Percentiles rank a stretch among this genome's conserved stretches.
phyloP scores from a whole-genome alignment of 2,113 vertebrate genomes.

The Rafetus swinhoei region DNA sequence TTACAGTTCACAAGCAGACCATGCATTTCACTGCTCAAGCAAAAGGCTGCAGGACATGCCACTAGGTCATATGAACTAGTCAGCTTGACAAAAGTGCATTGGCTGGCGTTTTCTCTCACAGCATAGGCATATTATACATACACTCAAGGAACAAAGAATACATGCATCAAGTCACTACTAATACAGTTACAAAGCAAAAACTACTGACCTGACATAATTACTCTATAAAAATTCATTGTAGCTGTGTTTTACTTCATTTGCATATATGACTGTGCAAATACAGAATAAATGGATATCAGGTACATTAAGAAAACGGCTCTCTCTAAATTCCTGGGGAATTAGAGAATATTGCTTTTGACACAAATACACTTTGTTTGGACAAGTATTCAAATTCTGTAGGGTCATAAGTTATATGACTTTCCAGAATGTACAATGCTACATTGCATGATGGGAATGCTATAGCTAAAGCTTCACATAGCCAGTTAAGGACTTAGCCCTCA shows the following conservation, averaged over 20 bases:
- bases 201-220: slow-evolving; percentile 1
- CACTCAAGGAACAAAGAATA: background rate
- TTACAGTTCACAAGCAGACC: slow-evolving; percentile 60
- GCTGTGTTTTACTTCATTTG: background rate
- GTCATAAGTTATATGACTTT: background rate
- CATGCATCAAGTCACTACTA: background rate
- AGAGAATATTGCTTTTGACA: background rate
- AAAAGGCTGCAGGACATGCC: slow-evolving; percentile 25
- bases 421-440: background rate
- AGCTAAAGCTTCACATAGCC: background rate
- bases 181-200: background rate
- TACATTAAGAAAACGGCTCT: background rate
- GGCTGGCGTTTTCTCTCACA: slow-evolving; percentile 55
- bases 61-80: slow-evolving; percentile 63
- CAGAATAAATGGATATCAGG: background rate
- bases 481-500: background rate
- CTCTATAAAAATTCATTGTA: background rate
- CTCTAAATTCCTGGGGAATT: background rate
- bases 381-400: rapidly evolving
- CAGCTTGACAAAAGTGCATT: slow-evolving; percentile 58
- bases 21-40: slow-evolving; percentile 41
- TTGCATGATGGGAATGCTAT: background rate
- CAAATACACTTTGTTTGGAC: background rate
- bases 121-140: slow-evolving; percentile 30
- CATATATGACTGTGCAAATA: background rate